Percentiles rank a stretch among this genome's conserved stretches.
Evolutionary conservation across 2,888 invertebrate species (phyloP).

Genomic region (Timema podura): DNA sequence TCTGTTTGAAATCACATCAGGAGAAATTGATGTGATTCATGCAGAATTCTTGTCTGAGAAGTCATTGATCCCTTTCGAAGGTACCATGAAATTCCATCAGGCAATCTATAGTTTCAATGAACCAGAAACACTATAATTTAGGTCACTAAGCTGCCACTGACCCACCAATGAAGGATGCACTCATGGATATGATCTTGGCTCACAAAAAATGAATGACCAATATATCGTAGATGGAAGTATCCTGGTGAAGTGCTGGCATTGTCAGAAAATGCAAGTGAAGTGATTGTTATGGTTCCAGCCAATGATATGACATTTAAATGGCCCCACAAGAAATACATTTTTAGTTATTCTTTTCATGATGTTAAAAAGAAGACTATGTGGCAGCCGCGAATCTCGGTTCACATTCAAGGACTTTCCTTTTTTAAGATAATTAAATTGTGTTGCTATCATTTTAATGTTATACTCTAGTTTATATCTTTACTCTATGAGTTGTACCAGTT

Average conservation of each 20-base stretch:
- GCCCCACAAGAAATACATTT: not conserved
- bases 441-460: not conserved
- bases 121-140: not conserved
- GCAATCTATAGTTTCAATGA: not conserved
- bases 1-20: slow-evolving; percentile 11
- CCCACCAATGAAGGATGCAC: not conserved
- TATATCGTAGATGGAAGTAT: not conserved
- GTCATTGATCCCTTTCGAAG: not conserved
- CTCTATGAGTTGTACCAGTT: not conserved
- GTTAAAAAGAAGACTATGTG: slow-evolving; percentile 10
- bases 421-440: not conserved
- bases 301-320: slow-evolving; percentile 9
- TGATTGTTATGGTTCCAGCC: not conserved
- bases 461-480: not conserved
- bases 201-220: slow-evolving; percentile 1
- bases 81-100: slow-evolving; percentile 9
- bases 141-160: not conserved
- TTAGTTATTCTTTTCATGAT: not conserved
- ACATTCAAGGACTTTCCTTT: slow-evolving; percentile 10
- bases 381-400: slow-evolving; percentile 4
- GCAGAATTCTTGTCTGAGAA: slow-evolving; percentile 9
- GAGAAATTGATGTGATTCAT: slow-evolving; percentile 6
- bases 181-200: slow-evolving; percentile 11
- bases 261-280: not conserved
- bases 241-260: slow-evolving; percentile 10